Base-by-base conservation (phyloP, 2,888 invertebrate genomes). In the Myopa tessellatipennis region DNA sequence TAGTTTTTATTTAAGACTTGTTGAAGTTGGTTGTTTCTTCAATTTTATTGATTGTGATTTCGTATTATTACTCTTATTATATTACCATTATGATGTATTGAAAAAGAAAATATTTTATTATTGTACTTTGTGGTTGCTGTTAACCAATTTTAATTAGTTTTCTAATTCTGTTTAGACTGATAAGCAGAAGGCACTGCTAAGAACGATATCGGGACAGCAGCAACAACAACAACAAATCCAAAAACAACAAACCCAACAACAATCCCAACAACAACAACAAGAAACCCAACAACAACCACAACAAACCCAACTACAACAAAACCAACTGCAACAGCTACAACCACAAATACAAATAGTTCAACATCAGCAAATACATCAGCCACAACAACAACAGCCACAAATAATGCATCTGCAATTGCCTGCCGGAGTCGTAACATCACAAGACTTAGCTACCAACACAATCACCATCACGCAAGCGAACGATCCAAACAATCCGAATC, bases 351-450 rank as follows among this genome's bases (percentile, higher is more conserved):
- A 84, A 82, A 80, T 82, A 34, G 78, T 80, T 18, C 83, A 82
- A 18, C 83, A 82, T 18, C 79, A 80, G 18, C 81, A 81, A 18
- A 80, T 81, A 4, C 85, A 83, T 12, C 86, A 85, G 18, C 84
- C 85, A 4, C 81, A 81, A 16, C 82, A 82, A 71, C 77, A 80
- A 12, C 83, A 84, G 63, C 80, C 77, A 34, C 90, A 89, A 83
- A 87, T 88, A 69, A 88, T 88, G 86, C 87, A 89, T 82, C 80
- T 89, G 36, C 87, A 88, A 80, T 82, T 88, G 79, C 85, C 86
- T 5, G 77, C 81, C 45, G 77, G 80, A 0, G 83, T 85, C 18
- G 87, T 87, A 4, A 84, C 87, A 69, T 84, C 86, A 38, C 86
- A 86, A 78, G 86, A 87, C 80, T 77, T 88, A 52, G 85, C 85